Evolutionary conservation across 1,140 invertebrate species (phyloP), one percentile per base, ranked within the genome.

Genomic region (Diachasmimorpha longicaudata): DNA sequence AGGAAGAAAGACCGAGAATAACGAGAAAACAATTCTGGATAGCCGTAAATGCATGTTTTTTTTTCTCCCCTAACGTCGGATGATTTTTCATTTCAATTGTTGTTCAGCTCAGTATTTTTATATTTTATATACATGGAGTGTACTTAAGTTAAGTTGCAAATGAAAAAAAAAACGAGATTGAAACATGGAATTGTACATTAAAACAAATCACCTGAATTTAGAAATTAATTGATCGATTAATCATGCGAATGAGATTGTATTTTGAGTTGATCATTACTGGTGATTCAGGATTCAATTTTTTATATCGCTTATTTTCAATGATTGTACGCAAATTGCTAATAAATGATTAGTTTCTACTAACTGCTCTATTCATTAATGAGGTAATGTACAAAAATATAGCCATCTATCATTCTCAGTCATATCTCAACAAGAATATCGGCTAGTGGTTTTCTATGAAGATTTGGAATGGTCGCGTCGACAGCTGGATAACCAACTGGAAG

Each of bases 401-500:
- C 31, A 70, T 31, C 48, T 4, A 52, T 71, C 11, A 21, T 48
- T 52, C n/a, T n/a, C 25, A 77, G 37, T 83, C 71, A 21, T 91
- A 84, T 31, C 79, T 92, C 90, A 44, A 93, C 85, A 81, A 95
- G 89, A 78, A 97, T 96, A 52, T 97, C 92, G 0, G 93, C 87
- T 0, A 97, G 84, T 10, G 86, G 73, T 87, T 97, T 97, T 10
- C 96, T 89, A 23, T 90, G 79, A 10, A 98, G 88, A 79, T 94
- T 93, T 0, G 96, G 96, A 8, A 98, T 94, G 1, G 91, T 92
- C 72, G 94, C 93, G 39, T 93, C 90, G n/a, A 91, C 80, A 8
- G 94, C 90, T 0, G 96, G 94, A 89, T 94, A 96, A 0, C 96
- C 96, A 2, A 98, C 91, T 0, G 96, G 96, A 37, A 98, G 86